Conservation (phyloP, 2,888 invertebrate genomes). For the Pomacea canaliculata region DNA sequence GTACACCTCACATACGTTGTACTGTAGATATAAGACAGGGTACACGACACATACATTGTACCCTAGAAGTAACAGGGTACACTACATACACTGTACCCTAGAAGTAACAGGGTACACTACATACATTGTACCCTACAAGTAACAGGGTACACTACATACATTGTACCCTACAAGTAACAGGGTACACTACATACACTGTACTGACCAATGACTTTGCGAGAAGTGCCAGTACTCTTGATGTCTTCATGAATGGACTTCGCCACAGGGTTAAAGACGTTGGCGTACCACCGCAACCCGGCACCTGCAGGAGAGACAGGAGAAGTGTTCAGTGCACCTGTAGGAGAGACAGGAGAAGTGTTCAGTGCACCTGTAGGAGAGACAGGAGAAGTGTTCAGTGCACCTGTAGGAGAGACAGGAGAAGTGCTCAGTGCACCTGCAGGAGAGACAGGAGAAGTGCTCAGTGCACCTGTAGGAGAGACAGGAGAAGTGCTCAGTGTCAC, state of each 20-base stretch:
- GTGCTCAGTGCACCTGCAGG: not conserved
- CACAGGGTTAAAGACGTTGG: conserved; percentile 2
- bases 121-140: not conserved
- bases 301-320: not conserved
- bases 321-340: not conserved
- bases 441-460: not conserved
- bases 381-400: not conserved
- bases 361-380: not conserved
- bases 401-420: not conserved
- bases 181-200: too few species aligned
- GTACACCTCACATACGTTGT: too few species aligned
- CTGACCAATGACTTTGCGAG: conserved; percentile 18
- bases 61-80: too few species aligned
- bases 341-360: not conserved
- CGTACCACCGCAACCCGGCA: conserved; percentile 14
- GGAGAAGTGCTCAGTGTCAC: not conserved
- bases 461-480: not conserved
- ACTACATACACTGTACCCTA: not conserved
- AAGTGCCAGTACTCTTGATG: not conserved
- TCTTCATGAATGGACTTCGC: conserved; percentile 4
- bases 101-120: too few species aligned
- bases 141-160: too few species aligned
- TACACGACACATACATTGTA: too few species aligned
- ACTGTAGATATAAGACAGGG: too few species aligned
- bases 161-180: too few species aligned